phyloP scores from a whole-genome alignment of 2,888 invertebrate species.

The Conomelus anceps region DNA sequence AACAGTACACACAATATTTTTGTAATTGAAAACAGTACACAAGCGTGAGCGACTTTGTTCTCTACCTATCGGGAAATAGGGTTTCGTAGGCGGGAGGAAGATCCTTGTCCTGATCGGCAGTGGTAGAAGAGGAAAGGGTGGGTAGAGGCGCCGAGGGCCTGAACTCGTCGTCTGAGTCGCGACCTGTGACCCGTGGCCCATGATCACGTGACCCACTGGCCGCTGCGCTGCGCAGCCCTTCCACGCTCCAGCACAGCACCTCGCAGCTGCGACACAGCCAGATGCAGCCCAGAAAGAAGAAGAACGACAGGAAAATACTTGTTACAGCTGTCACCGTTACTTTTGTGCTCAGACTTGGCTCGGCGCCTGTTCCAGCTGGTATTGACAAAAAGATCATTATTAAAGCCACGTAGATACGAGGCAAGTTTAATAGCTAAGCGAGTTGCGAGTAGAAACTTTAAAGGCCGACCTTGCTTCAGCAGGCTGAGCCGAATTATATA shows the following conservation, averaged over 20 bases:
- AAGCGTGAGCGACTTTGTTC: neutral
- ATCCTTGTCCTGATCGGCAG: conserved; percentile 44
- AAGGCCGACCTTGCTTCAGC: too few species aligned
- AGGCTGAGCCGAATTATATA: too few species aligned
- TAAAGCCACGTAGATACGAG: neutral
- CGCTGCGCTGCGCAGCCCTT: neutral
- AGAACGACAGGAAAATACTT: conserved; percentile 44
- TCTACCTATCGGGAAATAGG: conserved; percentile 44
- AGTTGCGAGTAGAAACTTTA: neutral
- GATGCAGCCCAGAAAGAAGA: conserved; percentile 46
- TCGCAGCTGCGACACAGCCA: conserved; percentile 47
- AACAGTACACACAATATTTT: neutral
- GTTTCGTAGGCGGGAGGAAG: conserved; percentile 52
- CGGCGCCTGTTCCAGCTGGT: conserved; percentile 30
- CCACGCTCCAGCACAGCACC: conserved; percentile 44
- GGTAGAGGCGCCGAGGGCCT: conserved; percentile 41
- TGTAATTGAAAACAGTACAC: neutral
- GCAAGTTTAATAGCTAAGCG: neutral
- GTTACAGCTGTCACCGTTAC: conserved; percentile 47
- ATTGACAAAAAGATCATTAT: neutral
- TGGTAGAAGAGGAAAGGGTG: conserved; percentile 36
- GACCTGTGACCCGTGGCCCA: conserved; percentile 31
- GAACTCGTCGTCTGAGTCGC: conserved; percentile 33
- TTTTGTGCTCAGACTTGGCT: conserved; percentile 40
- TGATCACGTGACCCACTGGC: neutral